Evolutionary conservation across 2,797 vertebrate genomes (phyloP), one percentile per base, ranked within the genome.

Genomic region (Pampus argenteus): DNA sequence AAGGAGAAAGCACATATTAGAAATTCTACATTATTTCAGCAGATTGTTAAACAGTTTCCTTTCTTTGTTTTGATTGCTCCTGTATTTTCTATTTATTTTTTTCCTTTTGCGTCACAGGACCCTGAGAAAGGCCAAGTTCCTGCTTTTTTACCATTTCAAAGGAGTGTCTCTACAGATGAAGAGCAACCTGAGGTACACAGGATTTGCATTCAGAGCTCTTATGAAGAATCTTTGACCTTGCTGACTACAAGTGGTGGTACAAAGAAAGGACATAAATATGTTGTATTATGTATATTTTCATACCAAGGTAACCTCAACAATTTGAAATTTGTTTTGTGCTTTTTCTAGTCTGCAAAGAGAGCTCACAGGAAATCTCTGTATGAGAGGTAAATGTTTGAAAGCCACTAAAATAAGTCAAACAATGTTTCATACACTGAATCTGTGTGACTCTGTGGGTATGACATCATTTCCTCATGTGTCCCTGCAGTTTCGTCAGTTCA

Each of bases 91-190:
- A 2, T n/a, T n/a, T n/a, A n/a, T 22, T 23, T 49, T 1, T 29
- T 23, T 17, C 10, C 48, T 45, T 60, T 59, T 66, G 4, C 14
- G 29, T 38, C n/a, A 22, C 77, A 98, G 97, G 97, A 98, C 83
- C 97, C 97, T 0, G 96, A 98, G 79, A 98, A 98, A 90, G 97
- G 96, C 9, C 91, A 95, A 0, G 89, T 90, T 54, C 96, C 95
- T n/a, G 96, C 97, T 59, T 98, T 98, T 89, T 93, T 97, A 84
- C 97, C 97, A 0, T 98, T 98, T 78, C 97, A 98, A 78, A 95
- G 97, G 78, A 98, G 96, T 20, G 63, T 98, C 45, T 98, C 97
- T 2, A 90, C 95, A 10, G 97, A 98, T 8, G 96, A 98, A 6
- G 97, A 98, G 42, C 91, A 76, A 80, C 54, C 94, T 75, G 94